Conservation (phyloP, 2,113 vertebrate genomes). For the Malurus alboscapulatus region DNA sequence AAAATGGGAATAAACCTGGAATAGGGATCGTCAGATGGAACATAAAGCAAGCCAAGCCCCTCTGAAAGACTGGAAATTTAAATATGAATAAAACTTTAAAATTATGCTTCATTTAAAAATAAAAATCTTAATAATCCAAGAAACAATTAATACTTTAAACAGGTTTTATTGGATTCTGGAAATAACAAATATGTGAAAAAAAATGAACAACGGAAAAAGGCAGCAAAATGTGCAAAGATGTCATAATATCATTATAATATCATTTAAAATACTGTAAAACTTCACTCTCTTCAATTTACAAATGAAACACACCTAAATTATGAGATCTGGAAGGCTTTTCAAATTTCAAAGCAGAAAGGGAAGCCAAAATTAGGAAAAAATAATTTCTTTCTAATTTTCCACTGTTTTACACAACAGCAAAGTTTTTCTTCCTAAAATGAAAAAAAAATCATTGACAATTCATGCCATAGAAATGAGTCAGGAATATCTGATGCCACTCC, state of each 20-base stretch:
- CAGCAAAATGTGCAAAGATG: not conserved
- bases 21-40: not conserved
- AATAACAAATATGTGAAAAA: not conserved
- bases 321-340: not conserved
- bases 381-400: not conserved
- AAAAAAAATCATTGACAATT: not conserved
- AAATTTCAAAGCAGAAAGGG: not conserved
- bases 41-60: not conserved
- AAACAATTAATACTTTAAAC: not conserved
- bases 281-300: not conserved
- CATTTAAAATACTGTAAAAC: not conserved
- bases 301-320: not conserved
- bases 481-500: not conserved
- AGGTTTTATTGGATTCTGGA: not conserved
- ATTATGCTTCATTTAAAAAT: not conserved
- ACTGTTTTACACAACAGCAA: not conserved
- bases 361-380: not conserved
- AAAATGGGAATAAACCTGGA: not conserved
- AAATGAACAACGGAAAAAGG: not conserved
- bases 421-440: not conserved
- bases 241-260: not conserved
- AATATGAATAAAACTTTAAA: not conserved
- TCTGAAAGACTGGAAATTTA: not conserved
- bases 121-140: not conserved
- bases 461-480: not conserved